Conservation (phyloP, 2,797 vertebrate species). For the Lepus oiostolus region DNA sequence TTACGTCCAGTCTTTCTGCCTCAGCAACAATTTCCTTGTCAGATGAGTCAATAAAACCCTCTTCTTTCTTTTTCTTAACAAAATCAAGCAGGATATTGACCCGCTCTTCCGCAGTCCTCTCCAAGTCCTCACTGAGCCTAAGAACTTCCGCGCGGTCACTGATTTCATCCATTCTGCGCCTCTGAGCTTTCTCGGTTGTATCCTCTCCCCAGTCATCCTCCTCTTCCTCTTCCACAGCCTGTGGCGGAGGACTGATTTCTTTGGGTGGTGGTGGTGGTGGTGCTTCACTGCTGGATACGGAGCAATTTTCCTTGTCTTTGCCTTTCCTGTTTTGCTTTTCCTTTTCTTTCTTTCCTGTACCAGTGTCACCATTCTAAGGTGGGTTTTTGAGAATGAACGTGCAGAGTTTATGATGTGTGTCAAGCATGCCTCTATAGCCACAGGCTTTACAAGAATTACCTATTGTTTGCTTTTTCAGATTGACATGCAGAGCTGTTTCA, state of each 20-base stretch:
- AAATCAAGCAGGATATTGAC: slow-evolving; percentile 98
- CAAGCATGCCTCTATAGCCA: slow-evolving; percentile 98
- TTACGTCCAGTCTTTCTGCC: slow-evolving; percentile 97
- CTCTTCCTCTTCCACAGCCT: slow-evolving; percentile 94
- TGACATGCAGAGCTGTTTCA: slow-evolving; percentile 99
- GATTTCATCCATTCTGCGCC: slow-evolving; percentile 99
- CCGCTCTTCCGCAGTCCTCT: slow-evolving; percentile 96
- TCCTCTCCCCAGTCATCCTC: slow-evolving; percentile 99
- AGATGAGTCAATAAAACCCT: slow-evolving; percentile 92
- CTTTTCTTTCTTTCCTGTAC: slow-evolving; percentile 97
- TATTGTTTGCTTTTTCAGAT: slow-evolving; percentile 99
- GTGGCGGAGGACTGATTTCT: slow-evolving; percentile 94
- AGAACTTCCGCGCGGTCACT: slow-evolving; percentile 98
- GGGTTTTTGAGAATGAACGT: slow-evolving; percentile 99
- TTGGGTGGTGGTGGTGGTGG: slow-evolving; percentile 89
- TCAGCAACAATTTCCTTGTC: slow-evolving; percentile 98
- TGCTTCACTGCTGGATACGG: slow-evolving; percentile 92
- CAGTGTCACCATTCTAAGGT: slow-evolving; percentile 95
- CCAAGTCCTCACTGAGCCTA: slow-evolving; percentile 97
- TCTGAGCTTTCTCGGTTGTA: slow-evolving; percentile 97
- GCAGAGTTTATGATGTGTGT: slow-evolving; percentile 99
- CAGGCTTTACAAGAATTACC: slow-evolving; percentile 99
- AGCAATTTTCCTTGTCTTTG: slow-evolving; percentile 99
- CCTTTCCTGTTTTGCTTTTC: slow-evolving; percentile 98
- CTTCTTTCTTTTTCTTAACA: slow-evolving; percentile 99